These are phyloP conservation scores for Puffinus mauretanicus DNA, from an alignment of 2,113 vertebrate genomes.

Conservation along the genomic window DNA sequence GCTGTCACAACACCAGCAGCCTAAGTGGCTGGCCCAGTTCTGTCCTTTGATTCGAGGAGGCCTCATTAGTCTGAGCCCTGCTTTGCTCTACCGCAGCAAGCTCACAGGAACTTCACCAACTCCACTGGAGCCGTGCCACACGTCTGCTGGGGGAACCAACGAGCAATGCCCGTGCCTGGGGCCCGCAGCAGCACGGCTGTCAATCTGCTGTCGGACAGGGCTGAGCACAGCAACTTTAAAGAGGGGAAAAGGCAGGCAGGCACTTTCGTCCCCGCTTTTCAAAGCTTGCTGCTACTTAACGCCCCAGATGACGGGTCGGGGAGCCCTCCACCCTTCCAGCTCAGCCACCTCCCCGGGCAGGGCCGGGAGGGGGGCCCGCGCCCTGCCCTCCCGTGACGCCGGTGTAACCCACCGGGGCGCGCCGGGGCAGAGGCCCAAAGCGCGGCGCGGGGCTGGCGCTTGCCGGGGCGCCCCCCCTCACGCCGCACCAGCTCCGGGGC, in stretches of 20 bases:
- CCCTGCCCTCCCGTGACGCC: not conserved
- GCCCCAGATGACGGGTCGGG: not conserved
- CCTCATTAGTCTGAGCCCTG: not conserved
- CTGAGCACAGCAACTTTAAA: rapidly evolving
- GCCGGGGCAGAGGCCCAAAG: not conserved
- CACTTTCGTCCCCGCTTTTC: no score
- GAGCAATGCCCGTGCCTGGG: rapidly evolving
- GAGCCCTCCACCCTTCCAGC: not conserved
- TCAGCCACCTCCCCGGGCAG: not conserved
- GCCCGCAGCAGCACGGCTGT: not conserved
- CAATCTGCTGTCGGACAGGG: not conserved
- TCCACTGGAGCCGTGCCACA: not conserved
- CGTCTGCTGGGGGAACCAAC: rapidly evolving
- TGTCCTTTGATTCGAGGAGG: not conserved
- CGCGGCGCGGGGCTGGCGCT: not conserved
- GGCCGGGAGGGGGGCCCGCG: not conserved
- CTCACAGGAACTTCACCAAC: not conserved
- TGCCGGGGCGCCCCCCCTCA: not conserved
- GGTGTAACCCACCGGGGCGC: no score
- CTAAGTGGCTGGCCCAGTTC: not conserved
- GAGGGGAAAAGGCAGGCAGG: rapidly evolving
- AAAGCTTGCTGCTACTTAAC: no score
- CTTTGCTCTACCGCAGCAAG: not conserved
- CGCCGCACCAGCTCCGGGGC: no score
- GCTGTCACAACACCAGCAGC: not conserved